Evolutionary conservation across 2,888 invertebrate genomes (phyloP).

Genomic region (Itoplectis maculator): DNA sequence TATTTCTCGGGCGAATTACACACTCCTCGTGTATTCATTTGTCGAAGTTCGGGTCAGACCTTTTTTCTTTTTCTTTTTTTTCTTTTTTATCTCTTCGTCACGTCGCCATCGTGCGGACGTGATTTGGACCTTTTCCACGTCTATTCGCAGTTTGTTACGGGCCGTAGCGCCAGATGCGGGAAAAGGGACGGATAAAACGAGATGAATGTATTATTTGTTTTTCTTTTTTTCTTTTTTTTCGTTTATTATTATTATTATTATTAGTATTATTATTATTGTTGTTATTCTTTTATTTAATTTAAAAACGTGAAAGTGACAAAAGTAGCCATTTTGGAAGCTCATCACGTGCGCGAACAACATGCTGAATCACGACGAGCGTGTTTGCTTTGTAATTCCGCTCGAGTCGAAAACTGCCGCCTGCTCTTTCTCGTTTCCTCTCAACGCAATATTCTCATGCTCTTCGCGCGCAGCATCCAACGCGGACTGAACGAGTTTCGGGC

Average conservation of each 20-base stretch:
- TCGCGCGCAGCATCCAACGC: background rate
- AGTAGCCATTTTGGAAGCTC: background rate
- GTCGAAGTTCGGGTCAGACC: background rate
- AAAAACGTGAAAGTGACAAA: background rate
- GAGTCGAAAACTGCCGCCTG: background rate
- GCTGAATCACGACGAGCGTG: constrained; percentile 1
- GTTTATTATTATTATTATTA: background rate
- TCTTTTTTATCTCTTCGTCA: background rate
- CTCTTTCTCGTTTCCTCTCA: constrained; percentile 10
- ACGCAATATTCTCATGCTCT: constrained; percentile 12
- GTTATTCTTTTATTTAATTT: too few species aligned
- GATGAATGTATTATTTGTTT: background rate
- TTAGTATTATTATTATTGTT: background rate
- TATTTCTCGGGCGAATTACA: constrained; percentile 13
- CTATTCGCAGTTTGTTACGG: background rate
- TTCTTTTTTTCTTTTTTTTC: background rate
- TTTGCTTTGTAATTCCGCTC: constrained; percentile 1
- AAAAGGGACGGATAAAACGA: background rate
- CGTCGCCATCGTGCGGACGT: constrained; percentile 1
- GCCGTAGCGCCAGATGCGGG: background rate
- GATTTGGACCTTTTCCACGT: background rate
- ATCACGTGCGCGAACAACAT: constrained; percentile 7
- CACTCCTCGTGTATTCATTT: constrained; percentile 32
- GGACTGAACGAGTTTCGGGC: background rate
- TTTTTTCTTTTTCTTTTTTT: background rate